Evolutionary conservation across 2,888 invertebrate species (phyloP), one percentile per base, ranked within the genome.

Genomic region (Eulithis testata): DNA sequence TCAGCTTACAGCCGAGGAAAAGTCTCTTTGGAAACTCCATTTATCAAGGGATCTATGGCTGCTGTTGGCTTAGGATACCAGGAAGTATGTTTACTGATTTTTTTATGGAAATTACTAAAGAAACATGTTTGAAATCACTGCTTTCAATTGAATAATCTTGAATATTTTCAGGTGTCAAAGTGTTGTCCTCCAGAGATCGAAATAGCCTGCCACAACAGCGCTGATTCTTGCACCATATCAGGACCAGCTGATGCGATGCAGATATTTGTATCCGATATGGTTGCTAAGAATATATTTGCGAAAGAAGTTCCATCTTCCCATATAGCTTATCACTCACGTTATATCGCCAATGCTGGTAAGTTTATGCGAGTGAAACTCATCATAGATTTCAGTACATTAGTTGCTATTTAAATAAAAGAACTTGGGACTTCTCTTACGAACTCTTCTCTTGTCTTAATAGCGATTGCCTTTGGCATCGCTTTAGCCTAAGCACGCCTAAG

Each of bases 11-110:
- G 95, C 78, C 94, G 97, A 72, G 97, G 97, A 1, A 88, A 93
- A 72, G 95, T 96, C 2, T 95, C 96, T 45, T 75, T 95, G 47
- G 95, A 96, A 69, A 94, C 94, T 0, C 90, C 94, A 31, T 88
- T 96, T 62, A 94, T 95, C 31, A 85, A 81, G 8, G 97, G 97
- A 14, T 95, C 96, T n/a, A 98, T 98, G 98, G 98, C 98, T n/a
- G 97, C 97, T 6, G 94, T 98, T 21, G 97, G 97, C 6, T 75
- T 95, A 31, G 93, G 94, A 4, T 94, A 89, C 68, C 83, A 91
- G 44, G 82, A 93, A 5, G 90, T 94, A 85, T 75, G 66, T 37
- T 37, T 3, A 36, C 37, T n/a, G 8, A 27, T 14, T 12, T 8
- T 11, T 4, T 1, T 50, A 43, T 9, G 9, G 8, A 27, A 52